A percentile compares a stretch with the other conserved stretches of the same genome.
These are phyloP conservation scores for Gobio occitaniae DNA, from an alignment of 2,797 vertebrate species.

Conservation along the genomic window DNA sequence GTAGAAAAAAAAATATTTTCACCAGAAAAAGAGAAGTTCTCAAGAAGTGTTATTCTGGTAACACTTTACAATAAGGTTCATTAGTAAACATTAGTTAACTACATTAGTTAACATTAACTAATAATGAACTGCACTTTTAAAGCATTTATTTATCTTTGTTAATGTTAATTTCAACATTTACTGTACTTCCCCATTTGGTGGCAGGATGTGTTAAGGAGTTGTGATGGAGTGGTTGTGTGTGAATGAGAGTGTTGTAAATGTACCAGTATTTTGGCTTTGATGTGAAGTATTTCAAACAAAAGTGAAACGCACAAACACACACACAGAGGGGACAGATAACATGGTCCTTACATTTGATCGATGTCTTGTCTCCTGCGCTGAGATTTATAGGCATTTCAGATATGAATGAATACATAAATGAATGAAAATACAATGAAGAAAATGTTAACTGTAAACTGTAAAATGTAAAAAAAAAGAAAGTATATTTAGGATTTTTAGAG, in stretches of 20 bases:
- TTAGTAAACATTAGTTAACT: too few species aligned
- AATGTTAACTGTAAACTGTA: background rate
- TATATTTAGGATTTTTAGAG: background rate
- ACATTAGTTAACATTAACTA: too few species aligned
- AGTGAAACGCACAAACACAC: constrained; percentile 48
- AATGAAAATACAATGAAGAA: background rate
- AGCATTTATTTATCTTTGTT: too few species aligned
- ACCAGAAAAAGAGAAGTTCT: background rate
- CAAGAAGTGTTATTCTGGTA: background rate
- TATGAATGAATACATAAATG: background rate
- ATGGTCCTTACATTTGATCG: constrained; percentile 66
- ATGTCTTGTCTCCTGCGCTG: constrained; percentile 69
- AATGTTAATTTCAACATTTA: too few species aligned
- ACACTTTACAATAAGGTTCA: too few species aligned
- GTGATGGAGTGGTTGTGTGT: constrained; percentile 47
- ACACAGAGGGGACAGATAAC: constrained; percentile 60
- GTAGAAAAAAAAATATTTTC: constrained; percentile 1
- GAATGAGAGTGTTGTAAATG: constrained; percentile 67
- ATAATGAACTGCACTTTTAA: too few species aligned
- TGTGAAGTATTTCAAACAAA: constrained; percentile 72
- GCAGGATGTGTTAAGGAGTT: constrained; percentile 30
- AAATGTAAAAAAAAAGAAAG: too few species aligned
- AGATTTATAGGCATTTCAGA: background rate
- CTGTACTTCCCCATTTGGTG: constrained; percentile 67
- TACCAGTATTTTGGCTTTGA: constrained; percentile 73